Conservation (phyloP, 2,797 vertebrate genomes). For the Pipistrellus pygmaeus region DNA sequence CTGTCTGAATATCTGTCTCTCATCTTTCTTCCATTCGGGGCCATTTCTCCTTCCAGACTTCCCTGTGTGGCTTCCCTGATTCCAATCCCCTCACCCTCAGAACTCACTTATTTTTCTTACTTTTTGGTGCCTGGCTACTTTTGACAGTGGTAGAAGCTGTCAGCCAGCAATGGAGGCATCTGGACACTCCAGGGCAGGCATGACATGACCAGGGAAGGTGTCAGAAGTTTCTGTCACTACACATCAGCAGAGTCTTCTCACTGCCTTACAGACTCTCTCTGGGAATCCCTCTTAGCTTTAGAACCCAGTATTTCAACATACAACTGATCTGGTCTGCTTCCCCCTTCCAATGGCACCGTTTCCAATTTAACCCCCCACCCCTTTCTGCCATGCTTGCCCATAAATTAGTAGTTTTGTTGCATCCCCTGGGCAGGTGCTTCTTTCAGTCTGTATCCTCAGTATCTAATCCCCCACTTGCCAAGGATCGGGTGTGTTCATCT, state of each 20-base stretch:
- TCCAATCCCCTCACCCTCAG: fast-evolving
- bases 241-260: background rate
- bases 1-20: background rate
- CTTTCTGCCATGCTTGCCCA: background rate
- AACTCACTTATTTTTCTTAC: background rate
- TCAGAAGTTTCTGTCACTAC: background rate
- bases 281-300: background rate
- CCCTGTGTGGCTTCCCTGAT: background rate
- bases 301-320: background rate
- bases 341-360: background rate
- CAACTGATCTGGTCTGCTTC: background rate
- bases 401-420: background rate
- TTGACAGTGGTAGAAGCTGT: background rate
- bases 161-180: background rate
- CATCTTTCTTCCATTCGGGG: background rate
- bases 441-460: background rate
- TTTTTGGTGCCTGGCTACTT: background rate
- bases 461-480: background rate
- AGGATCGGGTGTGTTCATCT: background rate
- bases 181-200: background rate
- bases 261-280: background rate
- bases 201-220: background rate
- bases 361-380: background rate
- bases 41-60: background rate
- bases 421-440: background rate